phyloP scores from a whole-genome alignment of 2,888 invertebrate genomes.

The Stenichneumon culpator region DNA sequence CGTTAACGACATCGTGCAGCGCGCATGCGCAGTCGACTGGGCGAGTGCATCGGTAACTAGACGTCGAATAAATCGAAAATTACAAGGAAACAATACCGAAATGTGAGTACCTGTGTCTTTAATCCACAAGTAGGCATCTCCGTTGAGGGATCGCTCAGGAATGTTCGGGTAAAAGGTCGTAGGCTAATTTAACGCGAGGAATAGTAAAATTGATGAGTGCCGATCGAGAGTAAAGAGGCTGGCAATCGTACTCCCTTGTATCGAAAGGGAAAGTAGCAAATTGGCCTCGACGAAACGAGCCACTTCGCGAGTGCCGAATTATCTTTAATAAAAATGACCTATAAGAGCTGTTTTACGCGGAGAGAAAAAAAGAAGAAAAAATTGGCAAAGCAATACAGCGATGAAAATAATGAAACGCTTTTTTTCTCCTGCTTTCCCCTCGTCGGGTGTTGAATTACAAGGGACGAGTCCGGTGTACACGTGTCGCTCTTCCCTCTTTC shows the following conservation, averaged over 20 bases:
- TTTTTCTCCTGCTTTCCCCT: conserved; percentile 36
- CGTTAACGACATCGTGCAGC: conserved; percentile 13
- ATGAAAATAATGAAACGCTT: conserved; percentile 4
- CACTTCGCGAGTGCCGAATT: conserved; percentile 22
- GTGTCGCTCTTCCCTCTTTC: conserved; percentile 53
- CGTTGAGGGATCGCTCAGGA: background rate
- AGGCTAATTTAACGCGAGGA: background rate
- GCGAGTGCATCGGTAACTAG: background rate
- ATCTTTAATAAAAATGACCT: conserved; percentile 27
- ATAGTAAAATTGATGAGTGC: conserved; percentile 17
- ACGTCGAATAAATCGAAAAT: conserved; percentile 30
- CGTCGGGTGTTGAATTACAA: conserved; percentile 57
- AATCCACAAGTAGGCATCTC: conserved; percentile 4
- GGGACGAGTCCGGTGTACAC: conserved; percentile 61
- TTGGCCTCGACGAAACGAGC: conserved; percentile 21
- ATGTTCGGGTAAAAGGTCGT: conserved; percentile 25
- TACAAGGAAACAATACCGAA: conserved; percentile 35
- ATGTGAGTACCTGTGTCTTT: background rate
- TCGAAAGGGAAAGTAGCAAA: conserved; percentile 56
- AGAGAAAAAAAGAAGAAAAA: conserved; percentile 4
- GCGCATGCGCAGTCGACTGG: background rate
- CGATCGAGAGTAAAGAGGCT: background rate
- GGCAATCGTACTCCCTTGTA: background rate
- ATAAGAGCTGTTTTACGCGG: background rate
- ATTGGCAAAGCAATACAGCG: conserved; percentile 10